These are phyloP conservation scores for Drosophila atripex DNA, from an alignment of 2,888 invertebrate genomes.

Conservation along the genomic window DNA sequence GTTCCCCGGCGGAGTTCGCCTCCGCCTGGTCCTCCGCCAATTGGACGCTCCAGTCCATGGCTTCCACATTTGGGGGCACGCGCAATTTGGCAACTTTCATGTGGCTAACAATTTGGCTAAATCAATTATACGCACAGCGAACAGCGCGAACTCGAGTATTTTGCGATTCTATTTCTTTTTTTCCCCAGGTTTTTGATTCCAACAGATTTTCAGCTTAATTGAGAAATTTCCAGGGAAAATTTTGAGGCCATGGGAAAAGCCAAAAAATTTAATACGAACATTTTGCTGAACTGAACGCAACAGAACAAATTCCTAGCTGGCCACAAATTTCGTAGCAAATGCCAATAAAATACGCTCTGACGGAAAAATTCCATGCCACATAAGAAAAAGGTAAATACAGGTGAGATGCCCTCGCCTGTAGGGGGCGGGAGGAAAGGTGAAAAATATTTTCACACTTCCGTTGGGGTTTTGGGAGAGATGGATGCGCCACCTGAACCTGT, in stretches of 20 bases:
- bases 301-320: constrained; percentile 60
- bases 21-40: constrained; percentile 10
- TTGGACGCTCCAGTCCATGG: constrained; percentile 5
- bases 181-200: background rate
- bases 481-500: constrained; percentile 43
- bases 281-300: constrained; percentile 20
- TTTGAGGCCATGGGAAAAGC: constrained; percentile 5
- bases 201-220: constrained; percentile 56
- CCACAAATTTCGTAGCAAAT: constrained; percentile 71
- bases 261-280: constrained; percentile 57
- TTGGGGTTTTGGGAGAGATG: constrained; percentile 14
- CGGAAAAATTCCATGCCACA: constrained; percentile 78
- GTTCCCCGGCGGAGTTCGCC: constrained; percentile 33
- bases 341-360: constrained; percentile 75
- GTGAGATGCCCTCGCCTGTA: background rate
- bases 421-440: constrained; percentile 23
- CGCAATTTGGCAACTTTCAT: constrained; percentile 66
- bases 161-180: constrained; percentile 1
- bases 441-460: constrained; percentile 77
- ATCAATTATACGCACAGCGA: constrained; percentile 69
- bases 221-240: constrained; percentile 47
- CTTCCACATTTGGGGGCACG: constrained; percentile 36
- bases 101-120: constrained; percentile 74
- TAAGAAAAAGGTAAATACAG: constrained; percentile 37
- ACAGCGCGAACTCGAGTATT: constrained; percentile 24